phyloP scores from a whole-genome alignment of 2,888 invertebrate species.

The Mactromeris polynyma region DNA sequence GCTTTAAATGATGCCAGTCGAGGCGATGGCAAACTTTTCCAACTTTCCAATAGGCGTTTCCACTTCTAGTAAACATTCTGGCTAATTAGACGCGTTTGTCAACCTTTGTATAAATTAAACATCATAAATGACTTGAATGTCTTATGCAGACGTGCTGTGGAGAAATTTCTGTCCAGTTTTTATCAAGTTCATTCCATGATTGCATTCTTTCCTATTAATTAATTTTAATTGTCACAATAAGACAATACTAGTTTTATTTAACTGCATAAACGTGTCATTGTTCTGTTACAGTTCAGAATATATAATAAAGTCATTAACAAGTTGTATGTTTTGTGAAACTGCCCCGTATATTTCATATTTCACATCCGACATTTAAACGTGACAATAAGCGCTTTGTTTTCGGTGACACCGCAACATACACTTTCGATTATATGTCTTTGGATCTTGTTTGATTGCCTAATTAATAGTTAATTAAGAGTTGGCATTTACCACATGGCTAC shows the following conservation, averaged over 20 bases:
- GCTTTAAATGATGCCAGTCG: too few species aligned
- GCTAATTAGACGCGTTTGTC: too few species aligned
- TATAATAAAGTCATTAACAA: not conserved
- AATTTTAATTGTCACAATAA: not conserved
- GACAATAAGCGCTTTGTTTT: not conserved
- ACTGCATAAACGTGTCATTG: not conserved
- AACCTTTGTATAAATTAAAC: not conserved
- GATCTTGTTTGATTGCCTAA: not conserved
- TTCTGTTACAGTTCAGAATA: not conserved
- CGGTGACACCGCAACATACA: not conserved
- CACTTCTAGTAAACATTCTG: too few species aligned
- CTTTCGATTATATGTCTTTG: not conserved
- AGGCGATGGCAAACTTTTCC: too few species aligned
- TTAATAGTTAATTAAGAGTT: too few species aligned
- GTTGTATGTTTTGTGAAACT: not conserved
- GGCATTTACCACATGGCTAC: too few species aligned
- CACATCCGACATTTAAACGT: not conserved
- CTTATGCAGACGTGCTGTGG: not conserved
- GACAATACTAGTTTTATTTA: not conserved
- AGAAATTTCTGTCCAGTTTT: not conserved
- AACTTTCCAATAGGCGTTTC: too few species aligned
- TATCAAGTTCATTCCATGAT: not conserved
- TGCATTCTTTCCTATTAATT: not conserved
- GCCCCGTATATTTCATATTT: not conserved
- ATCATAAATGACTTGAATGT: not conserved